Percentiles rank a stretch among this genome's conserved stretches.
Evolutionary conservation across 2,888 invertebrate genomes (phyloP).

Genomic region (Drosophila pseudotakahashii): DNA sequence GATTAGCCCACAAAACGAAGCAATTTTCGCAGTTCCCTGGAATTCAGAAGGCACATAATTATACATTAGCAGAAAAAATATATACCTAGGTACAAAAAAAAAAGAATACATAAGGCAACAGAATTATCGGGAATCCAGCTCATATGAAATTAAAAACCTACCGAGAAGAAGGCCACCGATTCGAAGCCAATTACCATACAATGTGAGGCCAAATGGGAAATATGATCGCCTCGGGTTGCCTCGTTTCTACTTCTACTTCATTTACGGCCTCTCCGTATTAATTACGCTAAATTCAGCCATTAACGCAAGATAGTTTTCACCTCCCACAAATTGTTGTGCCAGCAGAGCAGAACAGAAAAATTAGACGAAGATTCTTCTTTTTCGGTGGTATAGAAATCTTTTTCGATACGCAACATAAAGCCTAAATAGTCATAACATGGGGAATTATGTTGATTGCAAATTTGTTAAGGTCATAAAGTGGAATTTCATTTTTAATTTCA

Average conservation of each 20-base stretch:
- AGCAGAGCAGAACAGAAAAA: constrained; percentile 67
- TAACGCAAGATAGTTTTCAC: constrained; percentile 78
- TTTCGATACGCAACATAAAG: constrained; percentile 64
- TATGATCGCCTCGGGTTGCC: constrained; percentile 23
- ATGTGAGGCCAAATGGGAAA: constrained; percentile 44
- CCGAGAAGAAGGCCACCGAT: constrained; percentile 22
- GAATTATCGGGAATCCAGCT: constrained; percentile 39
- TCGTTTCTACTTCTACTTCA: constrained; percentile 19
- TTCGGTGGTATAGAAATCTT: constrained; percentile 28
- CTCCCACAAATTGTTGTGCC: constrained; percentile 72
- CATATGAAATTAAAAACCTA: constrained; percentile 31
- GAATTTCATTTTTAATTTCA: constrained; percentile 80
- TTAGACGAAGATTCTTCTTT: constrained; percentile 3
- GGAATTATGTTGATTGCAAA: constrained; percentile 79
- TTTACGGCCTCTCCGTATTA: constrained; percentile 51
- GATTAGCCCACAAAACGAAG: constrained; percentile 21
- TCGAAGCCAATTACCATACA: constrained; percentile 63
- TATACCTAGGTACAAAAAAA: neutral
- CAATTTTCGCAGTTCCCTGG: constrained; percentile 16
- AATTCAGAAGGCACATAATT: constrained; percentile 28
- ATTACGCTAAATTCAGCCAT: constrained; percentile 76
- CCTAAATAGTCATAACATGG: constrained; percentile 66
- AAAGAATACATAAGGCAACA: constrained; percentile 4
- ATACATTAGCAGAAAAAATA: constrained; percentile 20
- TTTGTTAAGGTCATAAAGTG: constrained; percentile 81